A percentile compares a stretch with the other conserved stretches of the same genome.
Conservation (phyloP, 2,888 invertebrate species). For the Eurytoma californica region DNA sequence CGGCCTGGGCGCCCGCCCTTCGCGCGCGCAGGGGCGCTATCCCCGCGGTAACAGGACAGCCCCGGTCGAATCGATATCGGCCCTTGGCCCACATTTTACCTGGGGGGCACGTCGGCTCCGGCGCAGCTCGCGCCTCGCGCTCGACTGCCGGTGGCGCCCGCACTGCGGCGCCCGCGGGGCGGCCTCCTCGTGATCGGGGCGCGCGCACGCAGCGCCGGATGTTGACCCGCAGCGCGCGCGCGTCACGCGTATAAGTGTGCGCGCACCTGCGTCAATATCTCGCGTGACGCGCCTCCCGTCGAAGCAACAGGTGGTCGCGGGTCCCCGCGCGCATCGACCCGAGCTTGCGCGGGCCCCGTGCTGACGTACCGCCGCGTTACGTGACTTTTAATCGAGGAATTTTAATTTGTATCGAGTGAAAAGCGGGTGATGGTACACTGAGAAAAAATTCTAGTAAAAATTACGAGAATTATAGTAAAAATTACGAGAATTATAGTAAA, state of each 20-base stretch:
- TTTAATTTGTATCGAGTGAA: no score
- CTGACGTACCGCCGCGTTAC: no score
- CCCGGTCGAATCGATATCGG: no score
- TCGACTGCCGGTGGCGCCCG: not conserved
- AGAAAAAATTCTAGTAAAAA: no score
- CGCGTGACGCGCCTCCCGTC: slow-evolving; percentile 5
- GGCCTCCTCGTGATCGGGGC: slow-evolving; percentile 20
- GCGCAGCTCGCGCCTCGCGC: not conserved
- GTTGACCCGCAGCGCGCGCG: slow-evolving; percentile 62
- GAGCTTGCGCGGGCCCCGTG: not conserved
- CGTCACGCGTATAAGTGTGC: slow-evolving; percentile 26
- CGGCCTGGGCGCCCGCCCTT: no score
- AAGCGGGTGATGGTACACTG: no score
- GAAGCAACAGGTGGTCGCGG: slow-evolving; percentile 65
- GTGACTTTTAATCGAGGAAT: no score
- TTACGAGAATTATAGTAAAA: no score
- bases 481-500: no score
- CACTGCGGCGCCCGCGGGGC: not conserved
- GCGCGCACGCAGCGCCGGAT: slow-evolving; percentile 60
- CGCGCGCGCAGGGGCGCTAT: no score
- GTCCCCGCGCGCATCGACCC: slow-evolving; percentile 35
- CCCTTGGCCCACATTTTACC: no score
- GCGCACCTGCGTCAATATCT: slow-evolving; percentile 69
- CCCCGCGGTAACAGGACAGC: no score
- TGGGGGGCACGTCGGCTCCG: not conserved